These are phyloP conservation scores for Acropora yongei DNA, from an alignment of 64 coral and sea anemone genomes.

Conservation along the genomic window DNA sequence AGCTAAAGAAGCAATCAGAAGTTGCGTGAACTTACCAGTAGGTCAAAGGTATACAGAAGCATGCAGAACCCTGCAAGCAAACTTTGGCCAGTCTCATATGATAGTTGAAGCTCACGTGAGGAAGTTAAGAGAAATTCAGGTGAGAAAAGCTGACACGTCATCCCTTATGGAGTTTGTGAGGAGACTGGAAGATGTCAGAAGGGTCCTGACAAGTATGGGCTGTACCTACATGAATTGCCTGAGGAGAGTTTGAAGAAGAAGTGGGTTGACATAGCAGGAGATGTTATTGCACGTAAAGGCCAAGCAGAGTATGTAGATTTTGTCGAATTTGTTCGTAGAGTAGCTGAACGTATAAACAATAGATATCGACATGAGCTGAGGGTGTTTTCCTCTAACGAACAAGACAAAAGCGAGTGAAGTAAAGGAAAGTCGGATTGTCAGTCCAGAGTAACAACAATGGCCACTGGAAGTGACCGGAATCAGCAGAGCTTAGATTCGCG, in stretches of 20 bases:
- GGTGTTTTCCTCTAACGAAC: not conserved
- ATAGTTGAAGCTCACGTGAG: constrained; percentile 73
- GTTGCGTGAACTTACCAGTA: constrained; percentile 50
- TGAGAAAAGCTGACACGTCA: constrained; percentile 35
- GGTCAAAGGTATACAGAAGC: not conserved
- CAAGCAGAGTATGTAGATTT: constrained; percentile 57
- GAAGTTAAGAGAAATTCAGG: constrained; percentile 62
- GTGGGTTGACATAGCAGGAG: constrained; percentile 75
- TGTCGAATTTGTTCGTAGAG: constrained; percentile 44
- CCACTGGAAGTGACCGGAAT: constrained; percentile 30
- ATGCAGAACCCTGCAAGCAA: not conserved
- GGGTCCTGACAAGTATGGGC: constrained; percentile 62
- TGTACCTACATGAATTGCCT: constrained; percentile 32
- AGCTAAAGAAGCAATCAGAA: constrained; percentile 63
- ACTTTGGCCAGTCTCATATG: constrained; percentile 26
- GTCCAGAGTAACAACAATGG: constrained; percentile 51
- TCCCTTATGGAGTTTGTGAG: constrained; percentile 85
- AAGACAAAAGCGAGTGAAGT: not conserved
- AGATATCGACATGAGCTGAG: constrained; percentile 71
- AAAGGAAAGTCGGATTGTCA: constrained; percentile 32
- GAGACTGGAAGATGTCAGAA: constrained; percentile 55
- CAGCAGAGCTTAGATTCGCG: not conserved
- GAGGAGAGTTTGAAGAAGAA: constrained; percentile 73
- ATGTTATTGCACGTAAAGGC: constrained; percentile 62
- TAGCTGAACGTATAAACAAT: constrained; percentile 75